These are phyloP conservation scores for Mirounga angustirostris DNA, from an alignment of 2,113 vertebrate species.

Conservation along the genomic window DNA sequence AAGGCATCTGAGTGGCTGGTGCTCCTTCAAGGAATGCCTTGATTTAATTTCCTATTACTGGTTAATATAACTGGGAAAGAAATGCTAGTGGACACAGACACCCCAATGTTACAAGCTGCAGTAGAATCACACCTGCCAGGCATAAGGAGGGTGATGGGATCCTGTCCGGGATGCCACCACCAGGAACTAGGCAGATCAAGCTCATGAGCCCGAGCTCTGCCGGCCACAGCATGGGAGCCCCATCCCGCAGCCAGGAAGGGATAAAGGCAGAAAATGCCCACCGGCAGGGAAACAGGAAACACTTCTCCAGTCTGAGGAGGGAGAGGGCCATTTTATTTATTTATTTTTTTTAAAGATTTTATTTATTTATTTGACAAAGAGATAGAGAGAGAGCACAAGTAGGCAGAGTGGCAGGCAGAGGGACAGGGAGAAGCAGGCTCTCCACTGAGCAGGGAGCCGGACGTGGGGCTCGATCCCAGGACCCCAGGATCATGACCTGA, in stretches of 20 bases:
- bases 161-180: background rate
- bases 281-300: background rate
- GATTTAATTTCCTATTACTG: slow-evolving; percentile 4
- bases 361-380: no score
- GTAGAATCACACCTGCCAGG: background rate
- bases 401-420: no score
- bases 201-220: background rate
- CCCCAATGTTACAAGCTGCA: background rate
- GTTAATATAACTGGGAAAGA: background rate
- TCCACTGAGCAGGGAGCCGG: no score
- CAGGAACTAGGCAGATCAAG: background rate
- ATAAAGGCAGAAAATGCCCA: background rate
- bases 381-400: no score
- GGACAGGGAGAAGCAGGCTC: no score
- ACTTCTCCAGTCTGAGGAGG: background rate
- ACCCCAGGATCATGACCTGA: no score
- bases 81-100: background rate
- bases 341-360: no score
- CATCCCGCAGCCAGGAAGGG: background rate
- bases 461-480: no score
- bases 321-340: background rate
- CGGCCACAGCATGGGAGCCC: rapidly evolving
- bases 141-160: background rate
- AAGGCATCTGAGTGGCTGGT: background rate
- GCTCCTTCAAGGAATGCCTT: background rate